Conservation (phyloP, 2,888 invertebrate species). For the Euplagia quadripunctaria region DNA sequence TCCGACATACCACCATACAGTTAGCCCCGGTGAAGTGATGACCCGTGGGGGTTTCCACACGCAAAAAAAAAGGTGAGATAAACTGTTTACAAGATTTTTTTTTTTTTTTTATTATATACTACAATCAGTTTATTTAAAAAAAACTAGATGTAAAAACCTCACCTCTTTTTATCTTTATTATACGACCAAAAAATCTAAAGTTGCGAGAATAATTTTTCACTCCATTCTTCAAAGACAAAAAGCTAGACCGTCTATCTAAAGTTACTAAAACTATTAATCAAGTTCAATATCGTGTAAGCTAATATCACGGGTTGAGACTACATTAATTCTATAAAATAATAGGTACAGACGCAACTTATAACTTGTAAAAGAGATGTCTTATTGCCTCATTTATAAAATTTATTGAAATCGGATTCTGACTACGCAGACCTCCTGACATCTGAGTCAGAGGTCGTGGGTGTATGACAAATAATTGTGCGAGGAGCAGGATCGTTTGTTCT, state of each 20-base stretch:
- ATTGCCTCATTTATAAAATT: background rate
- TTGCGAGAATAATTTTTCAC: background rate
- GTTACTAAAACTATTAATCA: constrained; percentile 12
- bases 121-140: no score
- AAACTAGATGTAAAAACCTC: background rate
- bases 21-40: no score
- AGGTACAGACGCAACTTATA: background rate
- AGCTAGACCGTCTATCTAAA: background rate
- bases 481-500: no score
- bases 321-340: constrained; percentile 12
- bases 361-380: background rate
- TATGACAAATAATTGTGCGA: no score
- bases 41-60: no score
- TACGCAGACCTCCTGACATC: no score
- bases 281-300: constrained; percentile 1
- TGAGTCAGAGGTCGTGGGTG: no score
- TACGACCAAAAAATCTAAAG: background rate
- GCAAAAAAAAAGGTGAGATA: no score
- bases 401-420: background rate
- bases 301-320: constrained; percentile 1
- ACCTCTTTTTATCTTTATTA: background rate
- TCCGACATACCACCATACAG: no score
- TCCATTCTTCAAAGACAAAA: background rate
- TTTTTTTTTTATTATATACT: no score
- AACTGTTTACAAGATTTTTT: no score